These are phyloP conservation scores for Andrena flavipes DNA, from an alignment of 2,888 invertebrate species.

Conservation along the genomic window DNA sequence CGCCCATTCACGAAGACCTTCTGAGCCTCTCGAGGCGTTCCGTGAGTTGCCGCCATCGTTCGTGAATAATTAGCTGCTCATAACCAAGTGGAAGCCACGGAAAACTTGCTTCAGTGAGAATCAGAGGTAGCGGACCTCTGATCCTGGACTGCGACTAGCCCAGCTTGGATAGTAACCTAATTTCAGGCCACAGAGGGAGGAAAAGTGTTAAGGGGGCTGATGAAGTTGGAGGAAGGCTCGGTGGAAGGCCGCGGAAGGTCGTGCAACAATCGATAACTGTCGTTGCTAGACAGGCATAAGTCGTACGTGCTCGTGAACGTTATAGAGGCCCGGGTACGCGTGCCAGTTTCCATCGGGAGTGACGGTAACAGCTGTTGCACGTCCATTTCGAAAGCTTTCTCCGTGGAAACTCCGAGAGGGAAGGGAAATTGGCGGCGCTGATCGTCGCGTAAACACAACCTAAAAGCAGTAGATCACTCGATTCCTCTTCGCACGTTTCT, in stretches of 20 bases:
- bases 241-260: conserved; percentile 52
- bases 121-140: not conserved
- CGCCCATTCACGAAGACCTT: not conserved
- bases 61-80: too few relatives aligned
- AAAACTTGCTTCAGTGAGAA: not conserved
- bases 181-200: not conserved
- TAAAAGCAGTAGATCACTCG: conserved; percentile 74
- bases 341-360: conserved; percentile 77
- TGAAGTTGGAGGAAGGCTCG: conserved; percentile 15
- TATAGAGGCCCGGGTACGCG: conserved; percentile 63
- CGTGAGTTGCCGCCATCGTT: too few relatives aligned
- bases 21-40: not conserved
- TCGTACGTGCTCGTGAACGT: conserved; percentile 73
- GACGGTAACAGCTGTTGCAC: conserved; percentile 80
- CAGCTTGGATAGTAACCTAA: not conserved
- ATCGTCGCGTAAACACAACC: conserved; percentile 74
- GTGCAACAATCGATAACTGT: conserved; percentile 71
- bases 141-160: not conserved
- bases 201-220: not conserved
- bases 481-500: conserved; percentile 64
- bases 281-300: conserved; percentile 69
- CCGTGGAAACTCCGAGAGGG: conserved; percentile 57
- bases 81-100: too few relatives aligned
- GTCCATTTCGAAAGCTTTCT: conserved; percentile 74
- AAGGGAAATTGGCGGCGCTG: conserved; percentile 70